Percentiles rank a stretch among this genome's conserved stretches.
phyloP scores from a whole-genome alignment of 2,888 invertebrate species.

The Chalcosyrphus nemorum region DNA sequence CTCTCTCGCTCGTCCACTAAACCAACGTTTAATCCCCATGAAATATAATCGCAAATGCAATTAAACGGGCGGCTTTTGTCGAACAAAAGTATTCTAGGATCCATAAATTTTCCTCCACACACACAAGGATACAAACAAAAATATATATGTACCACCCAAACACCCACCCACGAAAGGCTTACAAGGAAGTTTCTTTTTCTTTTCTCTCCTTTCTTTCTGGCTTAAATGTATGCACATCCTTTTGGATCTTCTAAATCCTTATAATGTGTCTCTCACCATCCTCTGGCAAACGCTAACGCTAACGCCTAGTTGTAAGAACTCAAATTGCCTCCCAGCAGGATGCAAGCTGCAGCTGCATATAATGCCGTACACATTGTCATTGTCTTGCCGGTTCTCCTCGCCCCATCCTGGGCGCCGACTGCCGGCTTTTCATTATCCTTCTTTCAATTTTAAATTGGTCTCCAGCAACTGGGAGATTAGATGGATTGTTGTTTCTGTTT shows the following conservation, averaged over 20 bases:
- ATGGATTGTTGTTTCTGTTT: constrained; percentile 73
- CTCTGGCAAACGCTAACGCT: constrained; percentile 2
- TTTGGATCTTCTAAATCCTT: constrained; percentile 67
- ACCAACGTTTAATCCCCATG: constrained; percentile 64
- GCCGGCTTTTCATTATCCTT: constrained; percentile 69
- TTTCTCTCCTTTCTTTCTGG: background rate
- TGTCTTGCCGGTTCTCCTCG: constrained; percentile 7
- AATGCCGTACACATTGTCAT: constrained; percentile 52
- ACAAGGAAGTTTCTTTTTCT: constrained; percentile 52
- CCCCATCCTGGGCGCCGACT: background rate
- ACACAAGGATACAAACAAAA: constrained; percentile 38
- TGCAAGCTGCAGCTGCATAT: constrained; percentile 41
- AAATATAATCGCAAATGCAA: constrained; percentile 73
- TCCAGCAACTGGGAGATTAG: constrained; percentile 67
- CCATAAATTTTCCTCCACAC: constrained; percentile 49
- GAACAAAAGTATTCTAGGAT: constrained; percentile 63
- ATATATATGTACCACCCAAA: background rate
- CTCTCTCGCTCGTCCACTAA: background rate
- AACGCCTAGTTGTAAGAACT: constrained; percentile 41
- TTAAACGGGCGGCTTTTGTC: constrained; percentile 69
- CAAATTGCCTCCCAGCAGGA: constrained; percentile 60
- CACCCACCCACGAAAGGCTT: constrained; percentile 12
- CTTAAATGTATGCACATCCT: constrained; percentile 44
- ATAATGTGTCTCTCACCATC: constrained; percentile 44
- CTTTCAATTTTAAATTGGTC: constrained; percentile 73